phyloP scores from a whole-genome alignment of 2,797 vertebrate genomes.

The Mionectes olivaceus region DNA sequence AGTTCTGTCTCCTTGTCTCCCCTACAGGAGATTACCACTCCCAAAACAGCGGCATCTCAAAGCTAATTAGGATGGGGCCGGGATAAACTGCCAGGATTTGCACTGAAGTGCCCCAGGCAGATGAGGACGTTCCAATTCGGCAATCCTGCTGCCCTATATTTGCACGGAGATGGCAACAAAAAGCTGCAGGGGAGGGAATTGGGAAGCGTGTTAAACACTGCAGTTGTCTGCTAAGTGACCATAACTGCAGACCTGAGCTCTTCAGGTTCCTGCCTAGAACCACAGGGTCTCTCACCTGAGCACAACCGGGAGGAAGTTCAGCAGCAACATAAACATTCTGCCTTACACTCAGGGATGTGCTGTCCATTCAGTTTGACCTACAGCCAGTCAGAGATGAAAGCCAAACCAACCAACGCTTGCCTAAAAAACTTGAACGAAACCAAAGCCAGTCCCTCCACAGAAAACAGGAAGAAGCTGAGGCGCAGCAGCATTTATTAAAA shows the following conservation, averaged over 20 bases:
- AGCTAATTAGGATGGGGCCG: conserved; percentile 34
- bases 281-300: conserved; percentile 22
- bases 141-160: conserved; percentile 39
- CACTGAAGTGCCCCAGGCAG: conserved; percentile 45
- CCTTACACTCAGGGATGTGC: background rate
- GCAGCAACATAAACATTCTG: background rate
- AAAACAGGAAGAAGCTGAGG: background rate
- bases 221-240: conserved; percentile 54
- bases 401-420: background rate
- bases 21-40: conserved; percentile 21
- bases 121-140: conserved; percentile 18
- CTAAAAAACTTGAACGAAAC: background rate
- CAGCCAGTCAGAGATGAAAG: background rate
- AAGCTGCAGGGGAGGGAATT: conserved; percentile 50
- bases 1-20: conserved; percentile 12
- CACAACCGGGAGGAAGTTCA: background rate
- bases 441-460: background rate
- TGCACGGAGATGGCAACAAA: conserved; percentile 23
- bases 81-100: conserved; percentile 15
- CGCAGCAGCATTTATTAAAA: background rate
- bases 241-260: conserved; percentile 6
- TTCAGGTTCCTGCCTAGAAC: conserved; percentile 19
- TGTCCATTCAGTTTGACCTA: background rate
- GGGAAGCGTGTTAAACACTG: conserved; percentile 31
- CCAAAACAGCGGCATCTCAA: background rate